These are phyloP conservation scores for Sycophila sp. DNA, from an alignment of 1,140 invertebrate species.

Conservation along the genomic window DNA sequence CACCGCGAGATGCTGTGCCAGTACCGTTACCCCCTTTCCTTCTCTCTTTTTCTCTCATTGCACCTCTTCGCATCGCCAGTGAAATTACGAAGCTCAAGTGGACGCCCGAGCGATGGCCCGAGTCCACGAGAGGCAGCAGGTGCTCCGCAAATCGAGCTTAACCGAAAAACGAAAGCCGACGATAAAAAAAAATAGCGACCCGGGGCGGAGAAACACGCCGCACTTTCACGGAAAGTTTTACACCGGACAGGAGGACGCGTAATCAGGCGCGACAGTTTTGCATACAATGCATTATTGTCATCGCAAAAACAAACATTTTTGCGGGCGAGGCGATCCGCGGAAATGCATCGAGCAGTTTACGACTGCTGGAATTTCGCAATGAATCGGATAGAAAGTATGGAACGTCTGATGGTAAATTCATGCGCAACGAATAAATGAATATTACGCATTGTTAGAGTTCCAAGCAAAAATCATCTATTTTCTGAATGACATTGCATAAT, in stretches of 20 bases:
- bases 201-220: neutral
- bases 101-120: neutral
- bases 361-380: too few species aligned
- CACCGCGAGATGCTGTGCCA: constrained; percentile 5
- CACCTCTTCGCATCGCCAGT: constrained; percentile 46
- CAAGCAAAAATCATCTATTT: too few species aligned
- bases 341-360: constrained; percentile 8
- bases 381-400: too few species aligned
- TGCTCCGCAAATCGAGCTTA: neutral
- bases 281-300: neutral
- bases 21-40: constrained; percentile 10
- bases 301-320: neutral
- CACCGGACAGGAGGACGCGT: neutral
- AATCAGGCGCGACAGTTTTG: neutral
- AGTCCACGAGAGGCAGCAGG: neutral
- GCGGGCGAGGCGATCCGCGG: neutral
- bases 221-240: neutral
- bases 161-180: neutral
- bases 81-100: constrained; percentile 43
- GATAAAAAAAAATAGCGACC: neutral
- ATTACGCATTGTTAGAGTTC: too few species aligned
- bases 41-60: neutral
- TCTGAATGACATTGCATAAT: too few species aligned
- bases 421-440: too few species aligned
- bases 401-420: too few species aligned